phyloP scores from a whole-genome alignment of 2,888 invertebrate genomes.

The Stenchaetothrips biformis region DNA sequence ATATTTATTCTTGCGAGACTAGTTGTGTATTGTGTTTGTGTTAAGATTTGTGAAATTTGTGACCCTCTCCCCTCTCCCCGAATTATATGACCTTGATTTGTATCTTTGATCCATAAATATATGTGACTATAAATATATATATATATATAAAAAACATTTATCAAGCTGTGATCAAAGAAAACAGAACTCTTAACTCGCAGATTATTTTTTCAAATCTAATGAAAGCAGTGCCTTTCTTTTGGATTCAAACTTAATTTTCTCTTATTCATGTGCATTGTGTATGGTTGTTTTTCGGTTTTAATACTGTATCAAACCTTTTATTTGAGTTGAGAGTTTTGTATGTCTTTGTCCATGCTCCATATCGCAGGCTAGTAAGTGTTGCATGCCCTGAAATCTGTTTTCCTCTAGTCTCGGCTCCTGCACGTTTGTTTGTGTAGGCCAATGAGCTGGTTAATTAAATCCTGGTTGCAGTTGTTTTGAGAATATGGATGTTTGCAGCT shows the following conservation, averaged over 20 bases:
- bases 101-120: not conserved
- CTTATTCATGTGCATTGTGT: no score
- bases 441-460: not conserved
- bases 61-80: constrained; percentile 2
- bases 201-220: not conserved
- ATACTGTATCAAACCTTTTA: no score
- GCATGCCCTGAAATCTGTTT: constrained; percentile 12
- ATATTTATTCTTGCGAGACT: constrained; percentile 21
- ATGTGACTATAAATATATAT: not conserved
- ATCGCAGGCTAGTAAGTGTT: not conserved
- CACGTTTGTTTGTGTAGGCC: not conserved
- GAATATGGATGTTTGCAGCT: not conserved
- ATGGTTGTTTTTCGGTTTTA: not conserved
- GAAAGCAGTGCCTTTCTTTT: no score
- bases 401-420: constrained; percentile 12
- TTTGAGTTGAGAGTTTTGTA: not conserved
- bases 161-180: not conserved
- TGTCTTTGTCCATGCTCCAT: constrained; percentile 8
- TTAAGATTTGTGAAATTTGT: constrained; percentile 22
- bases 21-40: constrained; percentile 25
- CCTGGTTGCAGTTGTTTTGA: not conserved
- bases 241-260: no score
- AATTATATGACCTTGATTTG: constrained; percentile 23
- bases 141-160: not conserved
- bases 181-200: not conserved